Base-by-base conservation (phyloP, 2,888 invertebrate species). In the Aleiodes testaceus region DNA sequence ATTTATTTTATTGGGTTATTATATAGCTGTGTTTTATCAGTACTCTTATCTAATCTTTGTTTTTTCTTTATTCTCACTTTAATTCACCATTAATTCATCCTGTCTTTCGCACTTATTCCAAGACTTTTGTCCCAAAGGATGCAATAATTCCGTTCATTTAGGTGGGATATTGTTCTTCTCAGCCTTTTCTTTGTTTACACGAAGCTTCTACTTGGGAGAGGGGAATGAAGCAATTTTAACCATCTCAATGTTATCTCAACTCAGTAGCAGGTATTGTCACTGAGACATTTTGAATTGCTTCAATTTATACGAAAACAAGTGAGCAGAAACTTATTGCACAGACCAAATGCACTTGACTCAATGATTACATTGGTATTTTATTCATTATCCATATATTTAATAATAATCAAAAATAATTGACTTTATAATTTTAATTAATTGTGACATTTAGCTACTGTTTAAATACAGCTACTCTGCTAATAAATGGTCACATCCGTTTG, bases 401-500 rank as follows among this genome's bases (percentile, higher is more conserved):
- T 30, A 53, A 12, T 26, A 26, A 26, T 26, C 5, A 26, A 26
- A 26, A 26, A 26, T 26, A 26, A 26, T 26, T 26, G 26, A 26
- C 4, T 22, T 26, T 53, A 53, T 18, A 7, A 14, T 14, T 3
- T 14, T 36, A 14, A 16, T 36, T 2, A 16, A 12, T 59, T 18
- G 9, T 59, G 36, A 16, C 7, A 42, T 42, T 36, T 42, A 42
- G 36, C 42, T 36, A n/a, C n/a, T n/a, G n/a, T 59, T 42, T 59
- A 42, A 42, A 59, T 59, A 59, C 26, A 22, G 59, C 11, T 22
- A 14, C 30, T 12, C 7, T 16, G 18, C 59, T 59, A 59, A 59
- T 59, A 59, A 59, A 59, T 42, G 59, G 59, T 18, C 18, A 42
- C 59, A 59, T 59, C 59, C 59, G 59, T 59, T 59, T n/a, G n/a